phyloP scores from a whole-genome alignment of 2,888 invertebrate species.

The Embidobia sp. region DNA sequence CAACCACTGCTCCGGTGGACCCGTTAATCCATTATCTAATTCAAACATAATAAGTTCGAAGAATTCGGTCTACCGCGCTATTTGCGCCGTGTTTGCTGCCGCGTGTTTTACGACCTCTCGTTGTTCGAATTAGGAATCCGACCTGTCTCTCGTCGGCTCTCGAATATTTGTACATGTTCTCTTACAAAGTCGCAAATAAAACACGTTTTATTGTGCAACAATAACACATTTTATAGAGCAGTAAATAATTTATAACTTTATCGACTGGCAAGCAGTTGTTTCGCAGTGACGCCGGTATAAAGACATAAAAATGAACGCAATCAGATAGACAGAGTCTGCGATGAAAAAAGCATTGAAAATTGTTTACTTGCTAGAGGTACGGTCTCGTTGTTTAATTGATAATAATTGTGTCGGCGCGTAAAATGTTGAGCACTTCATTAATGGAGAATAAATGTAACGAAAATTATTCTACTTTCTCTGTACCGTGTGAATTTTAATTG shows the following conservation, averaged over 20 bases:
- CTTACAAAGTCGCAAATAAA: conserved; percentile 15
- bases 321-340: neutral
- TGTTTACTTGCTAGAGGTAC: too few species aligned
- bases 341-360: neutral
- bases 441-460: too few species aligned
- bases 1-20: conserved; percentile 26
- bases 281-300: conserved; percentile 15
- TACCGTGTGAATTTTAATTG: too few species aligned
- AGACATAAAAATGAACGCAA: conserved; percentile 23
- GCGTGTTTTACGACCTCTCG: conserved; percentile 29
- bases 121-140: conserved; percentile 36
- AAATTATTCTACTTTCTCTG: too few species aligned
- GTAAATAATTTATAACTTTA: conserved; percentile 58
- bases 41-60: conserved; percentile 51
- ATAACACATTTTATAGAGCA: conserved; percentile 41
- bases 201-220: conserved; percentile 36
- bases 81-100: conserved; percentile 18
- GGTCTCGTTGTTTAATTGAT: too few species aligned
- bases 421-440: too few species aligned
- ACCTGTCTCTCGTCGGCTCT: conserved; percentile 5
- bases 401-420: too few species aligned
- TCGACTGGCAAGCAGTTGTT: conserved; percentile 35
- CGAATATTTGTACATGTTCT: neutral
- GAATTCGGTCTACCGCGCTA: conserved; percentile 41
- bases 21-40: conserved; percentile 54